phyloP scores from a whole-genome alignment of 2,113 vertebrate species.

The Burhinus oedicnemus region DNA sequence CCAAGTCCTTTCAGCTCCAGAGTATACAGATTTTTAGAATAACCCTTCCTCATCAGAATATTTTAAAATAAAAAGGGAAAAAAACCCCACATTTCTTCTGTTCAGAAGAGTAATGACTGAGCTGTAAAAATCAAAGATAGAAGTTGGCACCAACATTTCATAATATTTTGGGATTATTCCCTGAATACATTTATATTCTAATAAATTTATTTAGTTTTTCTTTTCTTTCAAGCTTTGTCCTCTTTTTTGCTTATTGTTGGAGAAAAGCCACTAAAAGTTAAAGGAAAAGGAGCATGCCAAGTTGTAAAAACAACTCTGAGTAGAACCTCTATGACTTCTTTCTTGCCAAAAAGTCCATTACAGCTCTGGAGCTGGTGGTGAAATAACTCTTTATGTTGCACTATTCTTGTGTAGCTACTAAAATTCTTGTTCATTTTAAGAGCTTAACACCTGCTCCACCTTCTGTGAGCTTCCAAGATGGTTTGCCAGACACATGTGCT shows the following conservation, averaged over 20 bases:
- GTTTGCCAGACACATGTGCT: not conserved
- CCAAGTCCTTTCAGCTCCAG: not conserved
- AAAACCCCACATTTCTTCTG: not conserved
- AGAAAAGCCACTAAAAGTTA: not conserved
- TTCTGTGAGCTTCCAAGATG: not conserved
- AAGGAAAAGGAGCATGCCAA: not conserved
- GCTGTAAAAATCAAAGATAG: not conserved
- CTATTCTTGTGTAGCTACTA: not conserved
- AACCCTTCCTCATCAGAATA: not conserved
- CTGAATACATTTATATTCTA: not conserved
- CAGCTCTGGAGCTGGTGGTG: not conserved
- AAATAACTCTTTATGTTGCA: not conserved
- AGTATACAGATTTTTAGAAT: not conserved
- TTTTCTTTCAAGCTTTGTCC: not conserved
- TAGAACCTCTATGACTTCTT: not conserved
- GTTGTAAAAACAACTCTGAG: not conserved
- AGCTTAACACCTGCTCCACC: conserved; percentile 9
- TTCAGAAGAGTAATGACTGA: not conserved
- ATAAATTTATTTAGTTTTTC: not conserved
- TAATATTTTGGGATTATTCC: not conserved
- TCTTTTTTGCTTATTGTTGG: not conserved
- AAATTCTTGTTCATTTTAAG: conserved; percentile 5
- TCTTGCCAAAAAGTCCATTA: conserved; percentile 16
- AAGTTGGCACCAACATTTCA: not conserved
- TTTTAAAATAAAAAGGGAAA: not conserved